Evolutionary conservation across 2,113 vertebrate species (phyloP).

Genomic region (Chlamydotis undulata): DNA sequence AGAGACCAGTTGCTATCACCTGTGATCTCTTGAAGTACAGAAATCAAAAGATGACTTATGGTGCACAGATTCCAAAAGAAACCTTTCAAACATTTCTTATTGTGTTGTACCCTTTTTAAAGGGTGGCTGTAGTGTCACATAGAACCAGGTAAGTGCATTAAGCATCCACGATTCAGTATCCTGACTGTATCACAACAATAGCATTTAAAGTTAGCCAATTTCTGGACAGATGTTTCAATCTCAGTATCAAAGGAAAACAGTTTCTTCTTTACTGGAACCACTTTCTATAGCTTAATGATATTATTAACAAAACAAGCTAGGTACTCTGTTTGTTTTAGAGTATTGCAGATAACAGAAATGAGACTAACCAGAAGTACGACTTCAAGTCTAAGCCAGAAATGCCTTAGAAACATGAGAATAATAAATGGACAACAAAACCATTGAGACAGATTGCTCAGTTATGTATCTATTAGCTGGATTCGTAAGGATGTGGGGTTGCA

Average conservation of each 20-base stretch:
- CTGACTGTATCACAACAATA: not conserved
- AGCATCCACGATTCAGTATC: not conserved
- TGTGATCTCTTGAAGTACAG: not conserved
- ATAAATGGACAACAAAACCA: not conserved
- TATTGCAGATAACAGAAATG: not conserved
- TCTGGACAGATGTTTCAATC: not conserved
- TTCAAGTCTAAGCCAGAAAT: not conserved
- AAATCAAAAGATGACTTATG: not conserved
- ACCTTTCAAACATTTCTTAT: not conserved
- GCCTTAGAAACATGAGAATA: not conserved
- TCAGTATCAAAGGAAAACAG: not conserved
- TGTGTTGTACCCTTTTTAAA: not conserved
- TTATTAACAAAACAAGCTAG: not conserved
- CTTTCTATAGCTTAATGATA: not conserved
- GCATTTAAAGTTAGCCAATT: not conserved
- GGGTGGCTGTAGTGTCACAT: not conserved
- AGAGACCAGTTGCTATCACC: not conserved
- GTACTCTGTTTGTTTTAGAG: not conserved
- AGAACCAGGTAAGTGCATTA: not conserved
- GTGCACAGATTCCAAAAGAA: not conserved
- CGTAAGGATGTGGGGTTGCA: not conserved
- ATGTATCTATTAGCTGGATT: not conserved
- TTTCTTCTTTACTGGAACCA: not conserved
- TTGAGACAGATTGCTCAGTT: not conserved
- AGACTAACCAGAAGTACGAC: not conserved